phyloP scores from a whole-genome alignment of 2,113 vertebrate species.

The Xiphophorus hellerii region DNA sequence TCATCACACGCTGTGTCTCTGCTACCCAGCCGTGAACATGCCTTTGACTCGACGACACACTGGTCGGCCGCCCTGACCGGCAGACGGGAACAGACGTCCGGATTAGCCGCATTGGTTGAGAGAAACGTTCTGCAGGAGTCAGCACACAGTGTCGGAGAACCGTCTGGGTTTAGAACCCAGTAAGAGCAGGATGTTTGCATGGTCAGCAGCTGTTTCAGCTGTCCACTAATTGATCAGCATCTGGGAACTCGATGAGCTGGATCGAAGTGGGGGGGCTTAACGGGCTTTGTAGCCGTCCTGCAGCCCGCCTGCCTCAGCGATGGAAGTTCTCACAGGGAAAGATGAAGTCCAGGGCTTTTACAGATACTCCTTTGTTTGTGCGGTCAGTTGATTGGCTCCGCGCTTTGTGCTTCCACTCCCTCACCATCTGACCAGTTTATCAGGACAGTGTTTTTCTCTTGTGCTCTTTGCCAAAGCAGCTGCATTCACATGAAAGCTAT shows the following conservation, averaged over 20 bases:
- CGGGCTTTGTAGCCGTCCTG: conserved; percentile 42
- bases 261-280: conserved; percentile 56
- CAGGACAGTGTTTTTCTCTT: conserved; percentile 1
- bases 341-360: conserved; percentile 61
- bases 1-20: neutral
- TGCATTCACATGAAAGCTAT: conserved; percentile 53
- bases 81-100: neutral
- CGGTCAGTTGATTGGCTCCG: conserved; percentile 53
- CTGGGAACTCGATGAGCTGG: conserved; percentile 34
- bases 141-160: neutral
- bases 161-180: conserved; percentile 2
- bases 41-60: neutral
- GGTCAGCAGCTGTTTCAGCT: conserved; percentile 65
- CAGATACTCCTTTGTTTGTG: conserved; percentile 68
- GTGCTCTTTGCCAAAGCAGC: conserved; percentile 20
- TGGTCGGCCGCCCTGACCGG: neutral
- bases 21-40: neutral
- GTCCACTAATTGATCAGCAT: conserved; percentile 67
- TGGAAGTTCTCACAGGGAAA: conserved; percentile 53
- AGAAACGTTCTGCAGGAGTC: conserved; percentile 1
- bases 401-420: conserved; percentile 13
- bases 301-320: conserved; percentile 41
- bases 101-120: conserved; percentile 1
- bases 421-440: conserved; percentile 28
- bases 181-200: conserved; percentile 38